phyloP scores from a whole-genome alignment of 2,113 vertebrate species.

The Sapajus apella region DNA sequence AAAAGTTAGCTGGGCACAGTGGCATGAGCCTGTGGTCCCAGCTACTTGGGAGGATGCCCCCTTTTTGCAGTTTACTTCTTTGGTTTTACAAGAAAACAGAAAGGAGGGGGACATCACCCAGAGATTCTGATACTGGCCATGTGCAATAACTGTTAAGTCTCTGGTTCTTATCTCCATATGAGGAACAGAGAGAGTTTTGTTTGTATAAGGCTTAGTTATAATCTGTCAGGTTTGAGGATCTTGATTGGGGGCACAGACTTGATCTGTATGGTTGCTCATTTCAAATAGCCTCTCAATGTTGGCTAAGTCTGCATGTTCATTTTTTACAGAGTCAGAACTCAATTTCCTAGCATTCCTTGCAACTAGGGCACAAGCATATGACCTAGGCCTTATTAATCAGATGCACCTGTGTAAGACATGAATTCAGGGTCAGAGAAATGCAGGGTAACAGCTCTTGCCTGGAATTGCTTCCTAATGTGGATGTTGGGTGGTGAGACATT shows the following conservation, averaged over 20 bases:
- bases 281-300: neutral
- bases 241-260: neutral
- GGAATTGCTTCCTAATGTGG: neutral
- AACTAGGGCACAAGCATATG: neutral
- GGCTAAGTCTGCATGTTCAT: neutral
- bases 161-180: neutral
- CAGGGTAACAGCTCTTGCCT: neutral
- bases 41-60: too few relatives aligned
- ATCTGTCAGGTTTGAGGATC: neutral
- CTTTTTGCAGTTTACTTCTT: neutral
- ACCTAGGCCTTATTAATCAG: neutral
- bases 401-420: neutral
- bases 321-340: neutral
- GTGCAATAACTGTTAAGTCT: neutral
- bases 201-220: neutral
- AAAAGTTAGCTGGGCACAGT: too few relatives aligned
- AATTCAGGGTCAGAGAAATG: slow-evolving; percentile 15
- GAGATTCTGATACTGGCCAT: neutral
- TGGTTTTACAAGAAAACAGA: neutral
- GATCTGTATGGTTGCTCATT: neutral
- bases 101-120: neutral
- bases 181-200: slow-evolving; percentile 28
- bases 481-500: neutral
- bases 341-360: neutral
- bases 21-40: too few relatives aligned